Percentiles rank a stretch among this genome's conserved stretches.
Evolutionary conservation across 35 echinoderm and acorn worm species (phyloP).

Genomic region (Heliocidaris erythrogramma): DNA sequence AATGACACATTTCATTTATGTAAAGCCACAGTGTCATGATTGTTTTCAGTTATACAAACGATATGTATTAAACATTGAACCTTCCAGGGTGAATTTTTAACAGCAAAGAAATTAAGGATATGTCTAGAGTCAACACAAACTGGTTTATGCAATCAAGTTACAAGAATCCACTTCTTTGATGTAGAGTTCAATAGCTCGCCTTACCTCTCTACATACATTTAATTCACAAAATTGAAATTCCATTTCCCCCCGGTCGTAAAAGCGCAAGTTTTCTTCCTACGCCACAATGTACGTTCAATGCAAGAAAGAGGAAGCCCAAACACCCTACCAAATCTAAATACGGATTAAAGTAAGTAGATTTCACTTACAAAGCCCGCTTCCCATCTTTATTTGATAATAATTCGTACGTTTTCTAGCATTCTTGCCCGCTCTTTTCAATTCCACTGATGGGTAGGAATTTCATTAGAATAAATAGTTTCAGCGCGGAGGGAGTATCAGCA

Average conservation of each 20-base stretch:
- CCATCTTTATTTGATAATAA: constrained; percentile 45
- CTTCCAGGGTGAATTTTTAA: not conserved
- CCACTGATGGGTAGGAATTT: constrained; percentile 29
- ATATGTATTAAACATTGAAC: too few species aligned
- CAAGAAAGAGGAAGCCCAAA: not conserved
- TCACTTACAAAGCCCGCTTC: not conserved
- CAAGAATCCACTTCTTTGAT: not conserved
- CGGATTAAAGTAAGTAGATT: constrained; percentile 46
- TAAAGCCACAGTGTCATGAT: too few species aligned
- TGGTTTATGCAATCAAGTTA: not conserved
- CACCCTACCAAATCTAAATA: not conserved
- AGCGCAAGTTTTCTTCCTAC: not conserved
- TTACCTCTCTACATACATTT: constrained; percentile 10
- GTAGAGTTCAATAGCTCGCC: not conserved
- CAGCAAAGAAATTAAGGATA: not conserved
- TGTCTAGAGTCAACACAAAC: not conserved
- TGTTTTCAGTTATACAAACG: too few species aligned
- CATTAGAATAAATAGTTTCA: constrained; percentile 34
- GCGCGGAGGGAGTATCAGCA: not conserved
- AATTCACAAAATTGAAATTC: constrained; percentile 24
- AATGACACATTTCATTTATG: too few species aligned
- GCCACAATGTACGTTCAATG: not conserved
- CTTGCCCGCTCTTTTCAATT: constrained; percentile 23
- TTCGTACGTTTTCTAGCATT: not conserved
- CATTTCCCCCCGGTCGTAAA: constrained; percentile 32